These are phyloP conservation scores for Periparus ater DNA, from an alignment of 2,797 vertebrate genomes.

Conservation along the genomic window DNA sequence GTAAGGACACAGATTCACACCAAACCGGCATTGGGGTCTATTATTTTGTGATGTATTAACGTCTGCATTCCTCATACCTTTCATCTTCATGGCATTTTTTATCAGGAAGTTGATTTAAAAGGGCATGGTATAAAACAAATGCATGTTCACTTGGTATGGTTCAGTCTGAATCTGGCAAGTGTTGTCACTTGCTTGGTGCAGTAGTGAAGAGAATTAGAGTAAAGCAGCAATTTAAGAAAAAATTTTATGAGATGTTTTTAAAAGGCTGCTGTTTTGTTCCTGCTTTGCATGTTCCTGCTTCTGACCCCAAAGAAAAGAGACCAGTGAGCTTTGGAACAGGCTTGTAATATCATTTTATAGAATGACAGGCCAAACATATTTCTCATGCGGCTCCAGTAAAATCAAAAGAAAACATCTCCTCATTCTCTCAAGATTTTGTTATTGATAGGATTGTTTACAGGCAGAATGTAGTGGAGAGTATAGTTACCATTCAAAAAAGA, in stretches of 20 bases:
- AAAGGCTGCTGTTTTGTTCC: neutral
- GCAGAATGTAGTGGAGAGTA: neutral
- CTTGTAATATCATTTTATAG: neutral
- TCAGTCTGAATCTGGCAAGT: neutral
- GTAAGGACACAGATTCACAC: constrained; percentile 51
- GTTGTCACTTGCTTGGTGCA: constrained; percentile 13
- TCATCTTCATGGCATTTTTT: constrained; percentile 67
- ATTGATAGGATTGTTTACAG: neutral
- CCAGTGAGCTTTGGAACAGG: neutral
- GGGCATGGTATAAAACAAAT: constrained; percentile 10
- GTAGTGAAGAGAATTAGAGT: neutral
- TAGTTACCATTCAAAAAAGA: neutral
- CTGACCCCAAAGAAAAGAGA: neutral
- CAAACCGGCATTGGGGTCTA: neutral
- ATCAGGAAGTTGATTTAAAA: constrained; percentile 70
- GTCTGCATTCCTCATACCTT: constrained; percentile 28
- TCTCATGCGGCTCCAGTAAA: neutral
- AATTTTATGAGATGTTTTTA: neutral
- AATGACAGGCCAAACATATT: neutral
- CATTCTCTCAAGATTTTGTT: neutral
- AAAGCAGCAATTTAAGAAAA: neutral
- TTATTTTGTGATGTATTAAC: constrained; percentile 42
- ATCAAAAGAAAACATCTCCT: neutral
- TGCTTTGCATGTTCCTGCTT: neutral
- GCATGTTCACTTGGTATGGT: constrained; percentile 26